Percentiles rank a stretch among this genome's conserved stretches.
Evolutionary conservation across 2,888 invertebrate genomes (phyloP).

Genomic region (Plagiodera versicolora): DNA sequence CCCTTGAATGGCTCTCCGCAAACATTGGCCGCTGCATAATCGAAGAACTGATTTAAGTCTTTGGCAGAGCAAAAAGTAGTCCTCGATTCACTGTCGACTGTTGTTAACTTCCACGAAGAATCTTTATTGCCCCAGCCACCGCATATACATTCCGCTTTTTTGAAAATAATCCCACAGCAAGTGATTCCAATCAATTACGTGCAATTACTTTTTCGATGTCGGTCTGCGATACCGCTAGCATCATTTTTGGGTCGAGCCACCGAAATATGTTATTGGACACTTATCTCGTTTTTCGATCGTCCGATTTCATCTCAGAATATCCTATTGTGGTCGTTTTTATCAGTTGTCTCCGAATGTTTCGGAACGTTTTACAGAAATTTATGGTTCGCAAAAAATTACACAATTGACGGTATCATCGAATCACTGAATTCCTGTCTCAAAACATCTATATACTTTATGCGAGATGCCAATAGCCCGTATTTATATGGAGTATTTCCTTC

Average conservation of each 20-base stretch:
- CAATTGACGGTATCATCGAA: not conserved
- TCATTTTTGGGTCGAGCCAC: slow-evolving; percentile 2
- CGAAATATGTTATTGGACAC: not conserved
- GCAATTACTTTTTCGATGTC: slow-evolving; percentile 13
- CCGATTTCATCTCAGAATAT: not conserved
- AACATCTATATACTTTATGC: not conserved
- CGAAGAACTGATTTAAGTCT: slow-evolving; percentile 1
- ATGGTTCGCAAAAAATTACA: not conserved
- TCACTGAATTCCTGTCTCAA: not conserved
- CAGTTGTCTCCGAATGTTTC: not conserved
- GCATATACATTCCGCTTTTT: slow-evolving; percentile 13
- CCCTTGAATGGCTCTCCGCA: not conserved
- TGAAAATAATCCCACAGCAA: slow-evolving; percentile 9
- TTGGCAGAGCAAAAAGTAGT: not conserved
- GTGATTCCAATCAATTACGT: slow-evolving; percentile 12
- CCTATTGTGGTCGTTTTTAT: not conserved
- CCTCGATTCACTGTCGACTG: slow-evolving; percentile 3
- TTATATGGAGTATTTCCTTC: too few relatives aligned
- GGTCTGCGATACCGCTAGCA: not conserved
- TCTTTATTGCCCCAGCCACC: slow-evolving; percentile 18
- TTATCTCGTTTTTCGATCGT: not conserved
- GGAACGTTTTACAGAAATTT: not conserved
- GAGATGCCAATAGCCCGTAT: too few relatives aligned
- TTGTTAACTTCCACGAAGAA: slow-evolving; percentile 24
- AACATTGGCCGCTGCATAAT: not conserved